Percentiles rank a stretch among this genome's conserved stretches.
Evolutionary conservation across 2,113 vertebrate genomes (phyloP).

Genomic region (Cyrtonyx montezumae): DNA sequence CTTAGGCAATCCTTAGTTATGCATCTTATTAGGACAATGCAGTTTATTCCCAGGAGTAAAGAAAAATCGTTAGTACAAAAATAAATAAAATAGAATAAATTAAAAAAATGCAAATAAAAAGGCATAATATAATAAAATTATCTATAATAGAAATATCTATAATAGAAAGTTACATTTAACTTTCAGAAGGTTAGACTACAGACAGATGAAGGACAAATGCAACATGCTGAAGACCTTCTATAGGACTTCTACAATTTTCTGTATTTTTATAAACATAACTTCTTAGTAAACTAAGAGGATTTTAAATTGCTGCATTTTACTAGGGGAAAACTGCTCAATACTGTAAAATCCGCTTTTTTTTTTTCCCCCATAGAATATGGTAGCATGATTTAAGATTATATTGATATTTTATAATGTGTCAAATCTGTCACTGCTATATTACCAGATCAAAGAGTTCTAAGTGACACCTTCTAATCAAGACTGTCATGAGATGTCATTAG

Average conservation of each 20-base stretch:
- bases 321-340: neutral
- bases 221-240: neutral
- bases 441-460: conserved; percentile 35
- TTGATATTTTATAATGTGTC: neutral
- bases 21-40: neutral
- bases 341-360: neutral
- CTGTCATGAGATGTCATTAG: conserved; percentile 42
- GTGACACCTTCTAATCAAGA: conserved; percentile 61
- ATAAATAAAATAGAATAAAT: neutral
- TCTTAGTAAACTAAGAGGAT: neutral
- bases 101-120: neutral
- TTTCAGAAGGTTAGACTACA: neutral
- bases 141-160: neutral
- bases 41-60: neutral
- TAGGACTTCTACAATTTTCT: neutral
- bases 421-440: conserved; percentile 15
- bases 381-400: neutral
- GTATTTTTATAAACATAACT: neutral
- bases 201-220: neutral
- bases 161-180: neutral
- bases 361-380: neutral
- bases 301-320: neutral
- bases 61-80: neutral
- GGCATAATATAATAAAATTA: neutral
- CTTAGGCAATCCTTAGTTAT: neutral